These are phyloP conservation scores for Eulacestoma nigropectus DNA, from an alignment of 2,113 vertebrate species.

Conservation along the genomic window DNA sequence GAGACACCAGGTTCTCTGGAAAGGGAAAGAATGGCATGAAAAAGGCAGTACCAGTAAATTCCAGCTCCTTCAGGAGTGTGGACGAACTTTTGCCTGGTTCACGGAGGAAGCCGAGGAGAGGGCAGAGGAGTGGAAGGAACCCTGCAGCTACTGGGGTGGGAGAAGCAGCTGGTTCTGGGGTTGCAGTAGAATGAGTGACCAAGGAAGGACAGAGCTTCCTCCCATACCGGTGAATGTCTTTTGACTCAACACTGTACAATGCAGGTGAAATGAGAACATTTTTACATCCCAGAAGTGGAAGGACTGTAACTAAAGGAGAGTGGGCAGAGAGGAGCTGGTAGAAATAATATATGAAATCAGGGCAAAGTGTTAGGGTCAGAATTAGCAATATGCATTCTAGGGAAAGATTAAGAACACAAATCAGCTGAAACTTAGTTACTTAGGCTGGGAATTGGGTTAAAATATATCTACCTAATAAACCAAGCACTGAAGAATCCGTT, in stretches of 20 bases:
- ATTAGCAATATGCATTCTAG: not conserved
- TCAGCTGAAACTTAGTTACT: not conserved
- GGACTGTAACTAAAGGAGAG: not conserved
- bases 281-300: not conserved
- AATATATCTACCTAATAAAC: not conserved
- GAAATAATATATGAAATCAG: not conserved
- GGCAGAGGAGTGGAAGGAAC: not conserved
- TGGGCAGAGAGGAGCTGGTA: not conserved
- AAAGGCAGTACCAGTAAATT: not conserved
- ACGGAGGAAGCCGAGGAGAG: not conserved
- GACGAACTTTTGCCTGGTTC: not conserved
- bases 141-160: not conserved
- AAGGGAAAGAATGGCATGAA: not conserved
- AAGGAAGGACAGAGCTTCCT: not conserved
- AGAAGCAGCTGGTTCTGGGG: not conserved
- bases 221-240: not conserved
- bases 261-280: not conserved
- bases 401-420: not conserved
- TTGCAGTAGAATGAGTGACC: not conserved
- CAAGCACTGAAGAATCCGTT: not conserved
- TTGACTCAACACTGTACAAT: not conserved
- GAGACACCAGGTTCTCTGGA: not conserved
- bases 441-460: not conserved
- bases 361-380: not conserved
- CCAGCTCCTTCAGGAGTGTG: not conserved